Evolutionary conservation across 2,113 vertebrate species (phyloP).

Genomic region (Bombycilla garrulus): DNA sequence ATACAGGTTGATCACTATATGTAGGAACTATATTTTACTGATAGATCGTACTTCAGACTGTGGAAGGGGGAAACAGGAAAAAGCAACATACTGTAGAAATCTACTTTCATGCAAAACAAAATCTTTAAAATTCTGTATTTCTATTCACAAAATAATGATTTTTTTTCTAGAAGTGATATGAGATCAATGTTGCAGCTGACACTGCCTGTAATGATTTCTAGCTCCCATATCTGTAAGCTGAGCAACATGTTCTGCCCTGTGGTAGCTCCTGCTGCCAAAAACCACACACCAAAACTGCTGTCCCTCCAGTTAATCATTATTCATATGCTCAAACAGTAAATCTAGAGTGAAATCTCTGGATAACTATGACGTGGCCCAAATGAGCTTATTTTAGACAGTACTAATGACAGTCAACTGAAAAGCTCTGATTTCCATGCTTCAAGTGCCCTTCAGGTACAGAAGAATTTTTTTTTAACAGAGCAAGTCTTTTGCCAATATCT

Average conservation of each 20-base stretch:
- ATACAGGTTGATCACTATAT: neutral
- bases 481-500: neutral
- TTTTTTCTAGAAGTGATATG: conserved; percentile 75
- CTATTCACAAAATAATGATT: conserved; percentile 19
- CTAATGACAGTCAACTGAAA: conserved; percentile 71
- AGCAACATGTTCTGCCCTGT: conserved; percentile 75
- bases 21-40: neutral
- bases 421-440: conserved; percentile 54
- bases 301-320: conserved; percentile 72
- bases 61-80: neutral
- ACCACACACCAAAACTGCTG: conserved; percentile 9
- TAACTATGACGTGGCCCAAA: conserved; percentile 70
- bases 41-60: neutral
- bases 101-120: neutral
- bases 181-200: conserved; percentile 83
- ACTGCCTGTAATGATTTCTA: conserved; percentile 77
- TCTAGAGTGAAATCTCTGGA: neutral
- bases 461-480: neutral
- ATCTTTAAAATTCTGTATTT: conserved; percentile 13
- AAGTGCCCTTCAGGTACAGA: neutral
- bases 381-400: conserved; percentile 66
- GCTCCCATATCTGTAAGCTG: conserved; percentile 61
- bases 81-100: neutral
- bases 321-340: conserved; percentile 43
- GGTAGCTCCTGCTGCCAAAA: conserved; percentile 54